Conservation (phyloP, 1,140 invertebrate genomes). For the Pseudomyrmex gracilis region DNA sequence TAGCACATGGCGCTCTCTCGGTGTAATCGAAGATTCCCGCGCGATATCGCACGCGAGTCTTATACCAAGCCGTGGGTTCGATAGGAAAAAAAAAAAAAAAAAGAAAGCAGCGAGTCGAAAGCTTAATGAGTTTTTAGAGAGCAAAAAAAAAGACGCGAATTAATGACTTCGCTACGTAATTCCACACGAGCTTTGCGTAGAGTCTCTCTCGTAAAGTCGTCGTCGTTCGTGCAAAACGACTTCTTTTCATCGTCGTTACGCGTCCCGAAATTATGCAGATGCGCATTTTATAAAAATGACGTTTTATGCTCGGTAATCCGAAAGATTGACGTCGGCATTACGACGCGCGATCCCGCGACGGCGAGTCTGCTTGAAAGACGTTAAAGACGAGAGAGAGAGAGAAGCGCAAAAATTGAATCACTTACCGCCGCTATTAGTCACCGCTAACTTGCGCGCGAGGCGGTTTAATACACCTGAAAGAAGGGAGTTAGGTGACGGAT, state of each 20-base stretch:
- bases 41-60: background rate
- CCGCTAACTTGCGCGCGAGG: conserved; percentile 53
- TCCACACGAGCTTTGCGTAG: too few relatives aligned
- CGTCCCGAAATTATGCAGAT: conserved; percentile 11
- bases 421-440: conserved; percentile 66
- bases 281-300: conserved; percentile 3
- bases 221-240: too few relatives aligned
- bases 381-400: conserved; percentile 49
- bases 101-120: background rate
- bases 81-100: background rate
- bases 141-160: background rate
- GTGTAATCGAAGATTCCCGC: background rate
- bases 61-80: background rate
- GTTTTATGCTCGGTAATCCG: background rate
- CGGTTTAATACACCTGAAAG: conserved; percentile 64
- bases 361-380: conserved; percentile 9
- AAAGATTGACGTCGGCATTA: conserved; percentile 47
- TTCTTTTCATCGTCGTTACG: conserved; percentile 25
- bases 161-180: too few relatives aligned
- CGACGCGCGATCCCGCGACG: conserved; percentile 12
- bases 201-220: too few relatives aligned
- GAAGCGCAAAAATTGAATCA: conserved; percentile 65
- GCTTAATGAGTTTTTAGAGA: background rate
- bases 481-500: conserved; percentile 12
- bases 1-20: background rate